These are phyloP conservation scores for Macrostomum lignano DNA, from an alignment of 1,140 invertebrate genomes.

Conservation along the genomic window DNA sequence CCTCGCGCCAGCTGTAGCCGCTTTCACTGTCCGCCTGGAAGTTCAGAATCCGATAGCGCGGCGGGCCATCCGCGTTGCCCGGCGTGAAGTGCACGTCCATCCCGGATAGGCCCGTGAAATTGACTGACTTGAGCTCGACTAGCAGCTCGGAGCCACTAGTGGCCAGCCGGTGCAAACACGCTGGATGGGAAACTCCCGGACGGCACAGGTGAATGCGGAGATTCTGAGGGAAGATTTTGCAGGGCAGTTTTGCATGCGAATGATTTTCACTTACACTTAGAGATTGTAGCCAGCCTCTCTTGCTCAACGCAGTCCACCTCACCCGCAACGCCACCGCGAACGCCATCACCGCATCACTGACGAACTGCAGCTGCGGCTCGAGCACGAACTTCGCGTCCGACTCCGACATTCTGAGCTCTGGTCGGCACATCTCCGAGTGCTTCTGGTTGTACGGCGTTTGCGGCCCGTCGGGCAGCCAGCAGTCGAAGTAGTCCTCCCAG, in stretches of 20 bases:
- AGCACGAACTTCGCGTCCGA: conserved; percentile 39
- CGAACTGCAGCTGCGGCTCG: conserved; percentile 63
- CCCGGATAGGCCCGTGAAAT: conserved; percentile 41
- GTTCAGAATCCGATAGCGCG: conserved; percentile 71
- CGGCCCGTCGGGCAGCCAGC: conserved; percentile 35
- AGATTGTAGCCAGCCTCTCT: no score
- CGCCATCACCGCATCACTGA: conserved; percentile 62
- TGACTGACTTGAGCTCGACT: no score
- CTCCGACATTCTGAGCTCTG: conserved; percentile 28
- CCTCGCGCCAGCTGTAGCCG: conserved; percentile 50
- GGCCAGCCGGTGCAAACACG: no score
- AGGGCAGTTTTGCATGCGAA: no score
- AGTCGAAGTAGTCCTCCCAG: conserved; percentile 46
- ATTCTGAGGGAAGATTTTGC: no score
- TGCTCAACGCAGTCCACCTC: no score
- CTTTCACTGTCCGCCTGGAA: conserved; percentile 50
- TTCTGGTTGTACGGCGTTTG: conserved; percentile 48
- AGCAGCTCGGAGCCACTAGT: no score
- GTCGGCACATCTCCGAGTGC: conserved; percentile 39
- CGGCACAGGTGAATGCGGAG: no score
- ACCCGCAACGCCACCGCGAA: conserved; percentile 57
- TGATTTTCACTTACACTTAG: no score
- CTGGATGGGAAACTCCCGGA: no score
- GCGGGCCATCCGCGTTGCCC: conserved; percentile 55
- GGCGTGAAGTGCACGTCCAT: conserved; percentile 57